Evolutionary conservation across 2,888 invertebrate genomes (phyloP), one percentile per base, ranked within the genome.

Genomic region (Diarsia brunnea): DNA sequence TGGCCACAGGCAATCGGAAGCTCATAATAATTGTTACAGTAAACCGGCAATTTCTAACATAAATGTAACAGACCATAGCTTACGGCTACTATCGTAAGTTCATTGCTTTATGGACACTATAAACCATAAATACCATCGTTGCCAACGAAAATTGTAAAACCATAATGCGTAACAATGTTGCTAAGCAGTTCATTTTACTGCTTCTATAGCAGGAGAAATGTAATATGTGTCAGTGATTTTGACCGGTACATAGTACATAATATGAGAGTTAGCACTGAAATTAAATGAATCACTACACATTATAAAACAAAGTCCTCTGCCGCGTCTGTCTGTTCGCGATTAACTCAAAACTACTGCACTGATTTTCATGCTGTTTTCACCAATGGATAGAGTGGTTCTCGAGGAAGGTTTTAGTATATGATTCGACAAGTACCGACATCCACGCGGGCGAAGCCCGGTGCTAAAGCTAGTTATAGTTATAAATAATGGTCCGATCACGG

Each of bases 81-180:
- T 65, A 79, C 27, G 31, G 69, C 66, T 84, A 71, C 80, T 53
- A 75, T 66, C 49, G 14, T 31, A 31, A 65, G 75, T 71, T 27
- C 84, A 72, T 43, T 69, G 14, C 60, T 84, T 87, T 80, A 87
- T 73, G 63, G 65, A 65, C 31, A 21, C 51, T 55, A 79, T 82
- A 82, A 85, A 79, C 73, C 58, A 78, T 79, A 75, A 85, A 78
- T 80, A 66, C 49, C 24, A 60, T 47, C 45, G 79, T 66, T 43
- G 51, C 65, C 49, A 81, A 64, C 78, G 72, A 85, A 86, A 78
- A 84, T 79, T 78, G 67, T 85, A 81, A 84, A 78, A 66, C 66
- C 65, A 61, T 75, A 73, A n/a, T 60, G 61, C 55, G 8, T 38
- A 49, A 84, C 87, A 87, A 80, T 77, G 86, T 87, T 87, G 87